Conservation (phyloP, 2,797 vertebrate species). For the Cyprinodon diabolis region DNA sequence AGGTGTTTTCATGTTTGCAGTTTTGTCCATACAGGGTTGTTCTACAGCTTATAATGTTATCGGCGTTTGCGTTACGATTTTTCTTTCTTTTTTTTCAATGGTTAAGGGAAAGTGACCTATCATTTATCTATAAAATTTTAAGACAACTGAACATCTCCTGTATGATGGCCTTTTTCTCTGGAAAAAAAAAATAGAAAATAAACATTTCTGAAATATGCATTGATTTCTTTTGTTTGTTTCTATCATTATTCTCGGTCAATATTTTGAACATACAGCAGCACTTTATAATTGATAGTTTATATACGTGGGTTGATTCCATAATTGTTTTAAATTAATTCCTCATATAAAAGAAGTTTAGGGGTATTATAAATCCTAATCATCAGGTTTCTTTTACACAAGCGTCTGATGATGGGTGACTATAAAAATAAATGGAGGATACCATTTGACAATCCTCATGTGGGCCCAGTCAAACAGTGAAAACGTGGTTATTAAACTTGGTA, state of each 20-base stretch:
- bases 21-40: slow-evolving; percentile 50
- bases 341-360: not conserved
- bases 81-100: slow-evolving; percentile 17
- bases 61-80: slow-evolving; percentile 20
- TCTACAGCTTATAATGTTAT: slow-evolving; percentile 45
- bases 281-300: not conserved
- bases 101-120: slow-evolving; percentile 26
- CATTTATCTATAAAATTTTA: slow-evolving; percentile 7
- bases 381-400: not conserved
- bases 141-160: slow-evolving; percentile 22
- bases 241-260: not conserved
- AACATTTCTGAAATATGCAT: slow-evolving; percentile 62
- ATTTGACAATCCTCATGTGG: no score
- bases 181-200: slow-evolving; percentile 78
- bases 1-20: slow-evolving; percentile 57
- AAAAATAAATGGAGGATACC: no score
- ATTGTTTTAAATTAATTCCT: no score
- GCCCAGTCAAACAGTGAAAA: no score
- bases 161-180: slow-evolving; percentile 71
- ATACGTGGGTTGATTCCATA: not conserved
- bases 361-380: not conserved
- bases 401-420: not conserved
- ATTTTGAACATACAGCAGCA: not conserved
- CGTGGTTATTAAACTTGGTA: no score
- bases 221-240: not conserved